Conservation (phyloP, 2,113 vertebrate genomes). For the Grammomys dolichurus region DNA sequence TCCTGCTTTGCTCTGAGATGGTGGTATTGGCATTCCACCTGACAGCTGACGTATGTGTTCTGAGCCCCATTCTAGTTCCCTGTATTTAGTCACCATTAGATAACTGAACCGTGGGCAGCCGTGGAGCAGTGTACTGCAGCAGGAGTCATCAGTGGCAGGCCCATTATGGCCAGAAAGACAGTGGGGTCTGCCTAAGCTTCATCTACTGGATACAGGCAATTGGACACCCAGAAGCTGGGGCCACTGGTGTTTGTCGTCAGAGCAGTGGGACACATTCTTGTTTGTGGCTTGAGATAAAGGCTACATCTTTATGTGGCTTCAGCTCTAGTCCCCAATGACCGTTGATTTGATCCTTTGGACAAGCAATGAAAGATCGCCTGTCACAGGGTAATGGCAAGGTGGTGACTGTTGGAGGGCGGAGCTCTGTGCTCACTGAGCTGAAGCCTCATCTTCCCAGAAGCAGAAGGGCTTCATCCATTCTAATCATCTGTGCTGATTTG, state of each 20-base stretch:
- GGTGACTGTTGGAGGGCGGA: too few species aligned
- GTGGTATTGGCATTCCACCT: background rate
- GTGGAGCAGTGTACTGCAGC: background rate
- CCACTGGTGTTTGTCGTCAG: background rate
- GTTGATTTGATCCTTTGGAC: background rate
- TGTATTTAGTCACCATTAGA: background rate
- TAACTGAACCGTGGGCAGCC: background rate
- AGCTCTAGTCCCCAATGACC: background rate
- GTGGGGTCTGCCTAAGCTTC: background rate
- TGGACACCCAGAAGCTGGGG: background rate
- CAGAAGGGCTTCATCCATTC: background rate
- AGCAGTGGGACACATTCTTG: background rate
- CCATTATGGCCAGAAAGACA: background rate
- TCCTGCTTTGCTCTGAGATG: background rate
- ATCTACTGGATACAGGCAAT: background rate
- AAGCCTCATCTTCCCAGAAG: background rate
- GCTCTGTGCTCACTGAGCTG: background rate
- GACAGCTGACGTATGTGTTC: background rate
- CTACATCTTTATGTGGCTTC: background rate
- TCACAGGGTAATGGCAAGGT: background rate
- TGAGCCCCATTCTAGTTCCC: background rate
- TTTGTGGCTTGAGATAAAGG: background rate
- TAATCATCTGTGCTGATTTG: conserved; percentile 7
- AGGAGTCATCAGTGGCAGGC: background rate
- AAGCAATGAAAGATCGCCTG: background rate